These are phyloP conservation scores for Halcyon senegalensis DNA, from an alignment of 2,113 vertebrate genomes.

Conservation along the genomic window DNA sequence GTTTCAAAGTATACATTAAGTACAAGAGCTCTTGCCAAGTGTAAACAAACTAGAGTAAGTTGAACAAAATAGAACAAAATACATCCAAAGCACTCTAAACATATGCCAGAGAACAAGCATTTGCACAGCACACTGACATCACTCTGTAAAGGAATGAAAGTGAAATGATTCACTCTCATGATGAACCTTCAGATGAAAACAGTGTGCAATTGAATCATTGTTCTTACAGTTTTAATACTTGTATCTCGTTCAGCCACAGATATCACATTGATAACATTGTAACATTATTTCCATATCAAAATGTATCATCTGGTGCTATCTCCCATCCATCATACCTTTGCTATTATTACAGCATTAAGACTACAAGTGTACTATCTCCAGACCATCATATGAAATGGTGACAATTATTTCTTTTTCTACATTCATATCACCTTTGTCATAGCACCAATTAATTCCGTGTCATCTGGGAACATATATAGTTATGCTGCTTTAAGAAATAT, in stretches of 20 bases:
- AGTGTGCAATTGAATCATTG: not conserved
- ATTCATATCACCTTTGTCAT: conserved; percentile 14
- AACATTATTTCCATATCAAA: not conserved
- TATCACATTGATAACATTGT: not conserved
- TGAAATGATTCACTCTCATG: not conserved
- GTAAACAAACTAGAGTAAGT: not conserved
- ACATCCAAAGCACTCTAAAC: not conserved
- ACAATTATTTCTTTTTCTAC: conserved; percentile 48
- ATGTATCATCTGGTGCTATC: not conserved
- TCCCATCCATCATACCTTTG: not conserved
- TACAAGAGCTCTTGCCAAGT: not conserved
- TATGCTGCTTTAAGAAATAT: not conserved
- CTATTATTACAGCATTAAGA: not conserved
- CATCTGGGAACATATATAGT: not conserved
- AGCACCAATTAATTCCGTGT: conserved; percentile 2
- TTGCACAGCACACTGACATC: not conserved
- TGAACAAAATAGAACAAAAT: not conserved
- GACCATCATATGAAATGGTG: not conserved
- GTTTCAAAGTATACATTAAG: not conserved
- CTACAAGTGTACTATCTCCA: not conserved
- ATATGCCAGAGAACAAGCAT: not conserved
- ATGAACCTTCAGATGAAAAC: not conserved
- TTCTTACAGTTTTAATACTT: not conserved
- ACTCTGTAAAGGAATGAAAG: not conserved
- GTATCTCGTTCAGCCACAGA: not conserved